phyloP scores from a whole-genome alignment of 2,888 invertebrate genomes.

The Saturnia pavonia region DNA sequence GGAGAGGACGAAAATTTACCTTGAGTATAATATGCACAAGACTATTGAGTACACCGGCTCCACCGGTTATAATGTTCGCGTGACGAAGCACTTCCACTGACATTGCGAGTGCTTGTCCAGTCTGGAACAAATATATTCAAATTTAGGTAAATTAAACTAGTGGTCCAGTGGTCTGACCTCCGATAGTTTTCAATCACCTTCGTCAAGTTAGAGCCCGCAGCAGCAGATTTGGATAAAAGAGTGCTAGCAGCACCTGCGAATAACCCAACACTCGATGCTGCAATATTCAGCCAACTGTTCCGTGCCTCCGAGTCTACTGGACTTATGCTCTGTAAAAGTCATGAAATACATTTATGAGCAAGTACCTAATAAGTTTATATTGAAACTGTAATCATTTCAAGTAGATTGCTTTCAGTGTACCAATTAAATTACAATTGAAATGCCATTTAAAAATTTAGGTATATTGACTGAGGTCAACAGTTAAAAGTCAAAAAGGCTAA shows the following conservation, averaged over 20 bases:
- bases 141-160: background rate
- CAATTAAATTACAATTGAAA: too few species aligned
- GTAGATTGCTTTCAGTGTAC: too few species aligned
- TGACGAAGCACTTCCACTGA: constrained; percentile 71
- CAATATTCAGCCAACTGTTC: constrained; percentile 83
- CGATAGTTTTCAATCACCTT: constrained; percentile 52
- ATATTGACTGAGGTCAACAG: too few species aligned
- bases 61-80: constrained; percentile 70
- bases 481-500: too few species aligned
- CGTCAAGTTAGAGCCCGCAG: constrained; percentile 74
- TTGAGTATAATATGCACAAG: constrained; percentile 65
- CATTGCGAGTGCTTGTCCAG: constrained; percentile 63
- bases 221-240: constrained; percentile 69
- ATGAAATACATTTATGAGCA: background rate
- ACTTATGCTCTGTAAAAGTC: constrained; percentile 64
- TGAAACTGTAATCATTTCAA: too few species aligned
- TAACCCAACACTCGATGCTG: constrained; percentile 79
- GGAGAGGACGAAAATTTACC: too few species aligned
- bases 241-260: constrained; percentile 78
- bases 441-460: too few species aligned
- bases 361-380: too few species aligned
- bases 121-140: constrained; percentile 43
- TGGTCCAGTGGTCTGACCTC: background rate
- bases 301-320: constrained; percentile 79
- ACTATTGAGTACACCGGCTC: constrained; percentile 71